Evolutionary conservation across 2,888 invertebrate species (phyloP).

Genomic region (Plebejus anna): DNA sequence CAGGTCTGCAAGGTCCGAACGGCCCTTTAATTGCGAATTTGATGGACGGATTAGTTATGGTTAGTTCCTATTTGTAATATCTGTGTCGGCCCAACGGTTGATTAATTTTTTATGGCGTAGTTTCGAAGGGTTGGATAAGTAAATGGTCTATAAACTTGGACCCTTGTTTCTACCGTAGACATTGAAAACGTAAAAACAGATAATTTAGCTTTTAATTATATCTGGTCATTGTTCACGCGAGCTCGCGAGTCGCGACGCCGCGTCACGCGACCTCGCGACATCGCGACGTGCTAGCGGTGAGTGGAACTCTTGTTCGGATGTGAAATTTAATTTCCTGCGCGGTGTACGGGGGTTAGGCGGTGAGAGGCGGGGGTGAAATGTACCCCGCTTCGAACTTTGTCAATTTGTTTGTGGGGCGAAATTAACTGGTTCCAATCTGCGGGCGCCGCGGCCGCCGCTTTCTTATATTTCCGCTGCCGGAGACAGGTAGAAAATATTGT

Average conservation of each 20-base stretch:
- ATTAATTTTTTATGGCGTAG: slow-evolving; percentile 20
- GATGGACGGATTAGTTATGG: slow-evolving; percentile 72
- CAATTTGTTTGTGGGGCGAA: slow-evolving; percentile 80
- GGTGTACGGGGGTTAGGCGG: slow-evolving; percentile 59
- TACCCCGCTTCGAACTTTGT: slow-evolving; percentile 79
- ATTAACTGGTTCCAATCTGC: slow-evolving; percentile 80
- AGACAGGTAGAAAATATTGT: slow-evolving; percentile 36
- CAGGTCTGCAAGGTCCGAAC: slow-evolving; percentile 68
- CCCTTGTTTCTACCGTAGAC: not conserved
- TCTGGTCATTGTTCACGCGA: slow-evolving; percentile 1
- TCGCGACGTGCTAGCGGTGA: slow-evolving; percentile 47
- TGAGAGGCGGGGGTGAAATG: slow-evolving; percentile 62
- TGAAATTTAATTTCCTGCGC: slow-evolving; percentile 80
- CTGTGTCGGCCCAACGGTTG: slow-evolving; percentile 33
- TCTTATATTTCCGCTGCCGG: slow-evolving; percentile 59
- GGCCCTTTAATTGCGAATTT: slow-evolving; percentile 78
- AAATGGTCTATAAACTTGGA: not conserved
- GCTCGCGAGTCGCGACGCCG: not conserved
- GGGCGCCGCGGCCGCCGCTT: slow-evolving; percentile 64
- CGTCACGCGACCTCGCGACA: slow-evolving; percentile 12
- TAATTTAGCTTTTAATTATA: not conserved
- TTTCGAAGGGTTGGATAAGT: not conserved
- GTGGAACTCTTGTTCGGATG: slow-evolving; percentile 76
- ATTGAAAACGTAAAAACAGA: too few species aligned
- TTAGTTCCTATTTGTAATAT: slow-evolving; percentile 33